phyloP scores from a whole-genome alignment of 2,113 vertebrate species.

The Spilogale gracilis region DNA sequence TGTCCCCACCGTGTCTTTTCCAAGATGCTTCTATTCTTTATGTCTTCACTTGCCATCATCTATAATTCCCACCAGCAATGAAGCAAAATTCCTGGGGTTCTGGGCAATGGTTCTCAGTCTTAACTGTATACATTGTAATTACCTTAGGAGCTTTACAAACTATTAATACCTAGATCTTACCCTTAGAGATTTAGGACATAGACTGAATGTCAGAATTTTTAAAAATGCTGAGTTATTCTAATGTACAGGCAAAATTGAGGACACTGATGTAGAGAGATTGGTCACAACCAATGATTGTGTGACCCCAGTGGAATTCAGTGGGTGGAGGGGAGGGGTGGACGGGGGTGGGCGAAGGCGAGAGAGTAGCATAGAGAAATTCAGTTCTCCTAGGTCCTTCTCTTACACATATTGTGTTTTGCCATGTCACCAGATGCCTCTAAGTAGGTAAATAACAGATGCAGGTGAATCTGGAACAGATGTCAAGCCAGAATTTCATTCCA shows the following conservation, averaged over 20 bases:
- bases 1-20: neutral
- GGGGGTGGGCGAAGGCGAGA: too few species aligned
- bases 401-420: neutral
- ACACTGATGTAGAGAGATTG: neutral
- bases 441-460: constrained; percentile 33
- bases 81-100: neutral
- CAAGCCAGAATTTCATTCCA: neutral
- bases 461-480: constrained; percentile 21
- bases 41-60: neutral
- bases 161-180: neutral
- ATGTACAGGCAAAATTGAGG: neutral
- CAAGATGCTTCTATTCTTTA: neutral
- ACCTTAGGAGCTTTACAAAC: neutral
- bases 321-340: accelerated
- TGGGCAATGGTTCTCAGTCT: neutral
- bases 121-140: neutral
- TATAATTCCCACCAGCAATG: neutral
- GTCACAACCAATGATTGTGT: neutral
- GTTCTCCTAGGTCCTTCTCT: neutral
- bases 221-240: neutral
- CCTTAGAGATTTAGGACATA: neutral
- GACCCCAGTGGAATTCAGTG: neutral
- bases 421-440: neutral
- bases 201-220: neutral
- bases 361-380: accelerated